These are phyloP conservation scores for Telmatochromis sp. DNA, from an alignment of 2,113 vertebrate species.

Conservation along the genomic window DNA sequence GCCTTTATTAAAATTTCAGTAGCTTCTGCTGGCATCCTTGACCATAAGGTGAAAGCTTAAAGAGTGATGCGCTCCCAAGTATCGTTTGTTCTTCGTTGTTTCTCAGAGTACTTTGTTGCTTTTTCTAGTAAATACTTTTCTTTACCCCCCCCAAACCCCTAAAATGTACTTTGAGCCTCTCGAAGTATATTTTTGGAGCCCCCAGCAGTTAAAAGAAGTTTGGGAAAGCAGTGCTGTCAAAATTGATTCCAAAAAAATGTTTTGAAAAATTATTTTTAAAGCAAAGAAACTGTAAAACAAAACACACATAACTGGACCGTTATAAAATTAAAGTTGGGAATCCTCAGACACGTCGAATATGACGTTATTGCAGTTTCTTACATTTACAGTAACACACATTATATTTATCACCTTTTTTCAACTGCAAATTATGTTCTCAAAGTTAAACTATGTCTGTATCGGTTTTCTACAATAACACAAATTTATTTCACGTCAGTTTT, in stretches of 20 bases:
- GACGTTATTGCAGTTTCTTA: background rate
- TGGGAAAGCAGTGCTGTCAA: background rate
- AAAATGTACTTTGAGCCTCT: background rate
- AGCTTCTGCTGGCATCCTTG: background rate
- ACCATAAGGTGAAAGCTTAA: background rate
- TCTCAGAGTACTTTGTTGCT: background rate
- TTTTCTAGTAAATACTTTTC: background rate
- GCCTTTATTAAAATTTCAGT: background rate
- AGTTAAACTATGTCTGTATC: background rate
- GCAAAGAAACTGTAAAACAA: background rate
- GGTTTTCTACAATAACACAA: background rate
- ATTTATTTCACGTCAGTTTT: background rate
- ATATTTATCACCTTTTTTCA: background rate
- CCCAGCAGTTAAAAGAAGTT: background rate
- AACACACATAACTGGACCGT: fast-evolving
- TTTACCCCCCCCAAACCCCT: fast-evolving
- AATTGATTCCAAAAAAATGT: background rate
- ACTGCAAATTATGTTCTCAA: background rate
- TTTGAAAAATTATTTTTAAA: background rate
- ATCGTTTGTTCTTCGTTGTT: background rate
- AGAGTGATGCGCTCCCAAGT: background rate
- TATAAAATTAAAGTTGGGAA: background rate
- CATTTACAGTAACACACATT: background rate
- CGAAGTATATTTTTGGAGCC: background rate
- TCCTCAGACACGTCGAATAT: fast-evolving